A percentile compares a stretch with the other conserved stretches of the same genome.
Conservation (phyloP, 1,140 invertebrate species). For the Micrasema minimum region DNA sequence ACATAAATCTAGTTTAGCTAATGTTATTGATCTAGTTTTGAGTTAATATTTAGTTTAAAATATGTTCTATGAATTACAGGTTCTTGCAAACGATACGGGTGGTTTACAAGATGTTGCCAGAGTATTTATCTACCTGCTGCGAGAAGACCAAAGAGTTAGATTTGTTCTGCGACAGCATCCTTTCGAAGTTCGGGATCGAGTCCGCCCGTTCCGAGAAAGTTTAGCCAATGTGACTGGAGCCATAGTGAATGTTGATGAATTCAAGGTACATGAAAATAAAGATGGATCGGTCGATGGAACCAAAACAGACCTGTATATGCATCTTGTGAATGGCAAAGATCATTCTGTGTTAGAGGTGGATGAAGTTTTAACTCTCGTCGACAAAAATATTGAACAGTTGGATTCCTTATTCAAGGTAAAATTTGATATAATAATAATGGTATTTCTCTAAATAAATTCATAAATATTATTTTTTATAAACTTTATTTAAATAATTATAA, state of each 20-base stretch:
- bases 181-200: conserved; percentile 82
- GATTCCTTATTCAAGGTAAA: conserved; percentile 87
- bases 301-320: conserved; percentile 92
- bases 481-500: no score
- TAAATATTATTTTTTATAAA: no score
- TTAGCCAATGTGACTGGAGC: conserved; percentile 83
- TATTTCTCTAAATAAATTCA: no score
- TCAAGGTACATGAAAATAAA: conserved; percentile 90
- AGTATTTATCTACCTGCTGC: conserved; percentile 90
- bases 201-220: conserved; percentile 83
- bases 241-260: conserved; percentile 94
- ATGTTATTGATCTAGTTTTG: conserved; percentile 16
- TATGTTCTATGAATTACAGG: conserved; percentile 61
- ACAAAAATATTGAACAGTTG: conserved; percentile 90
- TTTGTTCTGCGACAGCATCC: conserved; percentile 92
- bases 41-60: conserved; percentile 20
- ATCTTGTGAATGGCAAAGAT: conserved; percentile 89
- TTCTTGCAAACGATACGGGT: conserved; percentile 85
- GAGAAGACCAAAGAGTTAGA: conserved; percentile 92
- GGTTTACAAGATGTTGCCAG: conserved; percentile 81
- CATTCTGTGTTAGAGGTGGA: conserved; percentile 91
- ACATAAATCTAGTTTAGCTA: no score
- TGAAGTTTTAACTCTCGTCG: conserved; percentile 85
- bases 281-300: conserved; percentile 94
- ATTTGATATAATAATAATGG: no score